A percentile compares a stretch with the other conserved stretches of the same genome.
Evolutionary conservation across 2,797 vertebrate species (phyloP).

Genomic region (Buphagus erythrorhynchus): DNA sequence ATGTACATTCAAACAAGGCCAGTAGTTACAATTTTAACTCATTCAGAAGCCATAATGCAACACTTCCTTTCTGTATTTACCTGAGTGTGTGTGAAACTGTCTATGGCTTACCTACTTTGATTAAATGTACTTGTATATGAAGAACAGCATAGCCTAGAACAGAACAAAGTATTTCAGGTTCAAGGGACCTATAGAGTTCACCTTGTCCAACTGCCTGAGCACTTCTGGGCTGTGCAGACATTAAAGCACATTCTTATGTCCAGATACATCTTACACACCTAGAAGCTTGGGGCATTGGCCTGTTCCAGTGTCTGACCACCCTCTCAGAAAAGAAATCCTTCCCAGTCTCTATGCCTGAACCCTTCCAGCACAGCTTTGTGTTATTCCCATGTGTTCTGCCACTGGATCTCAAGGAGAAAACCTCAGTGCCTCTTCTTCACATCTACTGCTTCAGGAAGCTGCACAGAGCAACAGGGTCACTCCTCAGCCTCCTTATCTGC

Average conservation of each 20-base stretch:
- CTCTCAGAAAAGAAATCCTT: not conserved
- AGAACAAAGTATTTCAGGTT: not conserved
- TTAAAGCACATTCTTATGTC: not conserved
- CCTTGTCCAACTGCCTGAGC: not conserved
- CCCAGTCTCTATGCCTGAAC: not conserved
- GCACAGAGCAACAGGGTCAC: not conserved
- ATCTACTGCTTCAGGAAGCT: not conserved
- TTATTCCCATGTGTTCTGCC: accelerated
- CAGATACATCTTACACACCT: not conserved
- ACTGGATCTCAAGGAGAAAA: not conserved
- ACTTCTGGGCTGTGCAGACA: not conserved
- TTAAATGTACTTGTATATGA: not conserved
- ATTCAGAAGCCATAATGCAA: not conserved
- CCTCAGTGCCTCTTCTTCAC: not conserved
- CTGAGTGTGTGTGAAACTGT: accelerated
- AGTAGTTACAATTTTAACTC: not conserved
- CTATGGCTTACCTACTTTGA: not conserved
- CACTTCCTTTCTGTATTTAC: not conserved
- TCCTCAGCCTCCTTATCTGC: not conserved
- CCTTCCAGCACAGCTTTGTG: not conserved
- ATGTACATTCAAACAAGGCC: not conserved
- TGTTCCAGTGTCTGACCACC: not conserved
- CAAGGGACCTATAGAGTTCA: accelerated
- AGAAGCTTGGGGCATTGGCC: accelerated
- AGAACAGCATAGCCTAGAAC: not conserved